Conservation (phyloP, 2,113 vertebrate species). For the Thryonomys swinderianus region DNA sequence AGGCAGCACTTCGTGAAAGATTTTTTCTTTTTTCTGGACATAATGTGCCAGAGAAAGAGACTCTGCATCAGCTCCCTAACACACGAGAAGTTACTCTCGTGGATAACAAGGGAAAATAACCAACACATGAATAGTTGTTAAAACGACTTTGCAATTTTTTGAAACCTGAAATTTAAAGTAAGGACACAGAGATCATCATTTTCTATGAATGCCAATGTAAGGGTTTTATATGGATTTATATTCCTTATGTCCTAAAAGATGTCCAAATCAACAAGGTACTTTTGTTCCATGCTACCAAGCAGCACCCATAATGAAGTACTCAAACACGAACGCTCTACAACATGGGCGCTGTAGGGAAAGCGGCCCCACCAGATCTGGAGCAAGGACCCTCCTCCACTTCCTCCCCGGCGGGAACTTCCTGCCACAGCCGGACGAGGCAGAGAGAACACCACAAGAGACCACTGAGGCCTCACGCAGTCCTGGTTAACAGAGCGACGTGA, state of each 20-base stretch:
- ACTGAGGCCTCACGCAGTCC: neutral
- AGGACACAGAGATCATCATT: constrained; percentile 11
- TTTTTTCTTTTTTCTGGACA: constrained; percentile 36
- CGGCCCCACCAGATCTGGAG: neutral
- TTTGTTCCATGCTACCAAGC: neutral
- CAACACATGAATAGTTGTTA: constrained; percentile 17
- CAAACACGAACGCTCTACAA: neutral
- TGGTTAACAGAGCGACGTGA: neutral
- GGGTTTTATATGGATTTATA: constrained; percentile 39
- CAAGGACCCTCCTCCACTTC: neutral
- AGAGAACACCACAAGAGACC: neutral
- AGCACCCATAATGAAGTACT: neutral
- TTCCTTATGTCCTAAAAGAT: constrained; percentile 53
- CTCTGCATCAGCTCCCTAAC: neutral
- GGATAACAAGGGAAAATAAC: neutral
- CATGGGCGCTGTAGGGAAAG: neutral
- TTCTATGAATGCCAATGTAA: neutral
- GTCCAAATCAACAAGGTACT: constrained; percentile 60
- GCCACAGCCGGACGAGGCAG: neutral
- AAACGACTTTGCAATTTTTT: constrained; percentile 40
- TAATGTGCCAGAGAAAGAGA: constrained; percentile 42
- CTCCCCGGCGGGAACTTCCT: neutral
- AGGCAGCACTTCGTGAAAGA: constrained; percentile 21
- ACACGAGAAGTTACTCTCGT: neutral
- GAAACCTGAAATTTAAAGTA: constrained; percentile 43